phyloP scores from a whole-genome alignment of 2,113 vertebrate genomes.

The Zeus faber region DNA sequence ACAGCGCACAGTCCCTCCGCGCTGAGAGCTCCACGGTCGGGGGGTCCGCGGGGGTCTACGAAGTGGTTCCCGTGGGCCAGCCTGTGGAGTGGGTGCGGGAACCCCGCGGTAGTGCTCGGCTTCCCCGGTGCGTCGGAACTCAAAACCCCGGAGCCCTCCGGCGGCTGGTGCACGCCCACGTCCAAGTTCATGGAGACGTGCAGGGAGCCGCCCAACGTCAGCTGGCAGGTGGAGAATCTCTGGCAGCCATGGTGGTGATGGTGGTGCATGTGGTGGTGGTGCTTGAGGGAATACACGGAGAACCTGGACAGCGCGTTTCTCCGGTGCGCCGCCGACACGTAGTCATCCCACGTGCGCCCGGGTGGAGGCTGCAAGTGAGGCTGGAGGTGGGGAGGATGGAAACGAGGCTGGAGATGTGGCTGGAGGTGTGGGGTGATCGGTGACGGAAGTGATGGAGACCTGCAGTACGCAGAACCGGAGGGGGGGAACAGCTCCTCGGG shows the following conservation, averaged over 20 bases:
- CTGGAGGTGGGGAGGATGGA: constrained; percentile 78
- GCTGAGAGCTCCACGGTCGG: constrained; percentile 76
- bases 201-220: constrained; percentile 90
- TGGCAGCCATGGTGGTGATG: constrained; percentile 83
- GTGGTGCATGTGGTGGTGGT: constrained; percentile 82
- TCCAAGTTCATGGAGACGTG: constrained; percentile 85
- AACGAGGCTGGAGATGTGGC: constrained; percentile 79
- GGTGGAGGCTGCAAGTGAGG: constrained; percentile 79
- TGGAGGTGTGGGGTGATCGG: too few relatives aligned
- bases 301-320: constrained; percentile 88
- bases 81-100: constrained; percentile 83
- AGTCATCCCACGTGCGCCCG: constrained; percentile 89
- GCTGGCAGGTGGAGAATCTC: constrained; percentile 83
- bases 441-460: constrained; percentile 86
- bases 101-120: constrained; percentile 77
- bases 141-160: constrained; percentile 78
- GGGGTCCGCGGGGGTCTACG: constrained; percentile 79
- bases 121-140: constrained; percentile 81
- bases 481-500: constrained; percentile 86
- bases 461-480: constrained; percentile 88
- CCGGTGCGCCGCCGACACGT: constrained; percentile 86
- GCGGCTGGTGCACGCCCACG: constrained; percentile 76
- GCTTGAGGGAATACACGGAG: constrained; percentile 93
- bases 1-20: constrained; percentile 92
- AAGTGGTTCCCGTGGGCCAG: constrained; percentile 85